phyloP scores from a whole-genome alignment of 2,888 invertebrate species.

The Cephus nigrinus region DNA sequence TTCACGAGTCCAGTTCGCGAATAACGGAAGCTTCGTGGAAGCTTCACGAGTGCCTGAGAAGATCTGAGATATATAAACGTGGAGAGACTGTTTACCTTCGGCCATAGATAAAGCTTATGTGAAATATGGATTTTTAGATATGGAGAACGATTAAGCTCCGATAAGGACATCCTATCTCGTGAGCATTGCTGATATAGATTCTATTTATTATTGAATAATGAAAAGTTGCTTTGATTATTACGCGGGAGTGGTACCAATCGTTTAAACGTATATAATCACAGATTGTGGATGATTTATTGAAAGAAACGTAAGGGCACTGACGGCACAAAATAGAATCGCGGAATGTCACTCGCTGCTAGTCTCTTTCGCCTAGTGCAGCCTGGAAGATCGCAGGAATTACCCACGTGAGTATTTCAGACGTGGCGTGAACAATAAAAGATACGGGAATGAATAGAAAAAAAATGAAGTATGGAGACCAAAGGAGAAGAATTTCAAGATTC shows the following conservation, averaged over 20 bases:
- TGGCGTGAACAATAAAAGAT: not conserved
- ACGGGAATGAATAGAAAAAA: not conserved
- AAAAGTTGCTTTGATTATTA: not conserved
- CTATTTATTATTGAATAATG: not conserved
- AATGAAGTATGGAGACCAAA: not conserved
- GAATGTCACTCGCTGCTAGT: not conserved
- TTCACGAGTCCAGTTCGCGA: not conserved
- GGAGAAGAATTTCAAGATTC: not conserved
- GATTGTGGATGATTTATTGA: not conserved
- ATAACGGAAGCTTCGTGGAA: not conserved
- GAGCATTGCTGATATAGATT: not conserved
- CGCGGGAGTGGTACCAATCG: not conserved
- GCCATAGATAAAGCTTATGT: not conserved
- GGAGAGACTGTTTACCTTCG: not conserved
- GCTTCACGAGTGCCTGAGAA: not conserved
- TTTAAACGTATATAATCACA: not conserved
- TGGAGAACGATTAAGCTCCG: not conserved
- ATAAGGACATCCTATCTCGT: not conserved
- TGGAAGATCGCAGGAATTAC: not conserved
- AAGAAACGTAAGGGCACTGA: not conserved
- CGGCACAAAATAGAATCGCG: not conserved
- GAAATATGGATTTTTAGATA: not conserved
- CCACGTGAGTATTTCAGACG: not conserved
- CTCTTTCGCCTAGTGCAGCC: not conserved
- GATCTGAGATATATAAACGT: not conserved